A percentile compares a stretch with the other conserved stretches of the same genome.
Conservation (phyloP, 2,113 vertebrate genomes). For the Varanus komodoensis region DNA sequence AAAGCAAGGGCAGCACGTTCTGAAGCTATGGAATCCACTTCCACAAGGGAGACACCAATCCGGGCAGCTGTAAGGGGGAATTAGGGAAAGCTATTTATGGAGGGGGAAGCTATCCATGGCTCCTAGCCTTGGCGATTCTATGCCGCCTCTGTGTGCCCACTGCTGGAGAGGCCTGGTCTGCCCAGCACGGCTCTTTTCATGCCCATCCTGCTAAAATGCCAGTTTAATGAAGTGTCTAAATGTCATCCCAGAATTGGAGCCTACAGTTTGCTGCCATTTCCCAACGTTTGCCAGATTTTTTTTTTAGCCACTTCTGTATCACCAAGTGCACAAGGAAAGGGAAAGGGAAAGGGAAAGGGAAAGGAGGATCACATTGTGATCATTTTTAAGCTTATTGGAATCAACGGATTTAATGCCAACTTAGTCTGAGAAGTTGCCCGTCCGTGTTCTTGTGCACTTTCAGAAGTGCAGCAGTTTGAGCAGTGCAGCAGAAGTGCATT, state of each 20-base stretch:
- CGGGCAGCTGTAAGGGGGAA: too few relatives aligned
- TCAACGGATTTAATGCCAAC: neutral
- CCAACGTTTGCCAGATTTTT: too few relatives aligned
- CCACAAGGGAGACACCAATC: too few relatives aligned
- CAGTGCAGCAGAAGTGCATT: too few relatives aligned
- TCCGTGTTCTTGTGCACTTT: neutral
- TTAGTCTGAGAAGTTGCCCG: neutral
- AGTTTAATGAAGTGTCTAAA: neutral
- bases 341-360: neutral
- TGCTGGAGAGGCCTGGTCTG: too few relatives aligned
- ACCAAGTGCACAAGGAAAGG: neutral
- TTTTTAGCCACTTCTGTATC: neutral
- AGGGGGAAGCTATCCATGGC: too few relatives aligned
- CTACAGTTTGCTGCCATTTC: neutral
- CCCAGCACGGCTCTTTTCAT: neutral
- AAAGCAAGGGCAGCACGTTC: too few relatives aligned
- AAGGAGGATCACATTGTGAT: neutral
- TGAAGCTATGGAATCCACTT: too few relatives aligned
- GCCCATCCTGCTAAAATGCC: neutral
- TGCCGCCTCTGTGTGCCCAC: too few relatives aligned
- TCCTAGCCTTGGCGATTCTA: too few relatives aligned
- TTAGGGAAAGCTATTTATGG: too few relatives aligned
- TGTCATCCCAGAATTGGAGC: neutral
- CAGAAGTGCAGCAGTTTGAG: neutral
- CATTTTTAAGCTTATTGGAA: neutral